Evolutionary conservation across 1,140 invertebrate species (phyloP), one percentile per base, ranked within the genome.

Genomic region (Drosophila sturtevanti): DNA sequence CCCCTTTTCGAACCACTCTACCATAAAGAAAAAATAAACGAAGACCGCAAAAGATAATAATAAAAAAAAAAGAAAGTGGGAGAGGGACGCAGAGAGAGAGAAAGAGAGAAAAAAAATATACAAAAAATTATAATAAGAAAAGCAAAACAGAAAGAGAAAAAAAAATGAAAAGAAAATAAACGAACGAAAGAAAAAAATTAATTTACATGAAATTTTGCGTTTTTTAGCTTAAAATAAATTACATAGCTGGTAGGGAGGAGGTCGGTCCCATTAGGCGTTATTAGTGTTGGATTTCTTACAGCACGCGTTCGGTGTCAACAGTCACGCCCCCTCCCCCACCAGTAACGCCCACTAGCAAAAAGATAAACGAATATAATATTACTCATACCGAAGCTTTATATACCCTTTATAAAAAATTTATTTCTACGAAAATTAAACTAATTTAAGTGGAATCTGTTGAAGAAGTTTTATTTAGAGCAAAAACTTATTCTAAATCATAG

Each of bases 181-280:
- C 66, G 72, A 60, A 27, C 6, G 60, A 65, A 61, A 34, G 27
- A 38, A 79, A 74, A 78, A 80, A 77, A 70, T 73, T 74, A 80
- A 80, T 82, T 80, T 82, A 63, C 61, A 71, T 80, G 67, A 71
- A 77, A 82, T 74, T 80, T 71, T 61, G 44, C 54, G 52, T 34
- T 65, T 62, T 41, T 68, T 37, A 54, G 31, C 31, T 37, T 51
- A 61, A 81, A 75, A 78, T 71, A 72, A 72, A 79, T 79, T 79
- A 75, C 62, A 61, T 54, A 21, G 38, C 48, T 48, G 62, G 31
- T 63, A 37, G 18, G 18, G 41, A 24, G 38, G 5, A 51, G 44
- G 51, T 48, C n/a, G 44, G 58, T 48, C n/a, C 62, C 68, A 68
- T 81, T 81, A 76, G 72, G 44, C 48, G 31, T 41, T 78, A 67